Evolutionary conservation across 92 coral and sea anemone genomes (phyloP), one percentile per base, ranked within the genome.

Genomic region (Ricordea florida): DNA sequence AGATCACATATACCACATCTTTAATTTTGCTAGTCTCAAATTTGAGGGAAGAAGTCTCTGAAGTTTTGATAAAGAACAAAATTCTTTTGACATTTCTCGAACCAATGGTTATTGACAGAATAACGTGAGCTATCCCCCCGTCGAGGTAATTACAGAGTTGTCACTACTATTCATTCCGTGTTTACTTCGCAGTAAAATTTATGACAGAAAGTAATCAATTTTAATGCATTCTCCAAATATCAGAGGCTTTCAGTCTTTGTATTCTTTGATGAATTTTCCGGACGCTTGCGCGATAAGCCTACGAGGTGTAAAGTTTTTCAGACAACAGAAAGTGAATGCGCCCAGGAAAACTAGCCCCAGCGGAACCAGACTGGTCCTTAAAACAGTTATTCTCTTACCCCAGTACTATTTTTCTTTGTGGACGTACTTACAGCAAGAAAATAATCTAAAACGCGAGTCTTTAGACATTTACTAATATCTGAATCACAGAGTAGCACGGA

Each of bases 221-320:
- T 40, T 25, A n/a, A 6, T 31, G 41, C 77, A 70, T 70, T 70
- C 66, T 51, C 28, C 22, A 41, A 53, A 55, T 55, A 55, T 53
- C 77, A 70, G 20, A 37, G 41, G 28, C 27, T 37, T 70, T 41
- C 62, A 34, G 14, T 6, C 35, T n/a, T n/a, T n/a, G n/a, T n/a
- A 30, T 68, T 13, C 10, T 51, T n/a, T 49, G 47, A 68, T 49
- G 62, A 18, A 16, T 35, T 49, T 67, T 46, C 74, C 74, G 50
- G 59, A 67, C 60, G 36, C n/a, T 28, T 34, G 18, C 41, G 41
- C 36, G n/a, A n/a, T n/a, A n/a, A n/a, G n/a, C n/a, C n/a, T n/a
- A n/a, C n/a, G n/a, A n/a, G n/a, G 9, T 43, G 70, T n/a, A 41
- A 63, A 41, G 15, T 26, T 10, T 17, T 13, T 14, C 21, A 35